Evolutionary conservation across 2,113 vertebrate genomes (phyloP).

Genomic region (Rhabdomys dilectus): DNA sequence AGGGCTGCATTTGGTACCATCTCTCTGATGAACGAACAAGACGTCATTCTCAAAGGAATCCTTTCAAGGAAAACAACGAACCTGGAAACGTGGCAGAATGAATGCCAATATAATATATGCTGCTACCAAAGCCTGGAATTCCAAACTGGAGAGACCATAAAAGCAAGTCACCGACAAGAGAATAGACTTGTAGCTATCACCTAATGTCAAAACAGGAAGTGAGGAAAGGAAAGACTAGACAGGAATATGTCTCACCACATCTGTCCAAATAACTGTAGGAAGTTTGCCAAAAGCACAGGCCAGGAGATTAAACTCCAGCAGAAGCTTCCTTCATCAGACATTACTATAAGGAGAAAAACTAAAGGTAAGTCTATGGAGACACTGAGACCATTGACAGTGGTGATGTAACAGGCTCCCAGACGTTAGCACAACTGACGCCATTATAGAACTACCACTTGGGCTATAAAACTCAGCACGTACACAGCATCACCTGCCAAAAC

Average conservation of each 20-base stretch:
- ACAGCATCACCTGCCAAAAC: not conserved
- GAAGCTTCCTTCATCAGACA: slow-evolving; percentile 84
- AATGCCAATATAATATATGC: slow-evolving; percentile 90
- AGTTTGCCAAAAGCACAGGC: slow-evolving; percentile 94
- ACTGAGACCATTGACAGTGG: not conserved
- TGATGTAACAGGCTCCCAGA: not conserved
- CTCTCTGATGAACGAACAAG: slow-evolving; percentile 93
- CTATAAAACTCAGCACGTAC: not conserved
- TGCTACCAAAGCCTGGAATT: slow-evolving; percentile 91
- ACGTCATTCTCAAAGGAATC: slow-evolving; percentile 96
- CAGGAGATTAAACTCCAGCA: slow-evolving; percentile 94
- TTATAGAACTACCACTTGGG: not conserved
- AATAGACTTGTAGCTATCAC: slow-evolving; percentile 87
- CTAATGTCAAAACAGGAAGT: slow-evolving; percentile 91
- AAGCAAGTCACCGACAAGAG: slow-evolving; percentile 85
- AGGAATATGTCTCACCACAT: slow-evolving; percentile 95
- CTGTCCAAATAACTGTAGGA: slow-evolving; percentile 90
- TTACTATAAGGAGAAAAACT: not conserved
- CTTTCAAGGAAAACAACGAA: slow-evolving; percentile 94
- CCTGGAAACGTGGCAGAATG: slow-evolving; percentile 92
- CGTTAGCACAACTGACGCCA: not conserved
- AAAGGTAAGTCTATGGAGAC: not conserved
- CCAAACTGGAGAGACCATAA: slow-evolving; percentile 91
- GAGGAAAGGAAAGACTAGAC: slow-evolving; percentile 90
- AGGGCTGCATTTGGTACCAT: slow-evolving; percentile 89